Evolutionary conservation across 2,113 vertebrate species (phyloP).

Genomic region (Pungitius pungitius): DNA sequence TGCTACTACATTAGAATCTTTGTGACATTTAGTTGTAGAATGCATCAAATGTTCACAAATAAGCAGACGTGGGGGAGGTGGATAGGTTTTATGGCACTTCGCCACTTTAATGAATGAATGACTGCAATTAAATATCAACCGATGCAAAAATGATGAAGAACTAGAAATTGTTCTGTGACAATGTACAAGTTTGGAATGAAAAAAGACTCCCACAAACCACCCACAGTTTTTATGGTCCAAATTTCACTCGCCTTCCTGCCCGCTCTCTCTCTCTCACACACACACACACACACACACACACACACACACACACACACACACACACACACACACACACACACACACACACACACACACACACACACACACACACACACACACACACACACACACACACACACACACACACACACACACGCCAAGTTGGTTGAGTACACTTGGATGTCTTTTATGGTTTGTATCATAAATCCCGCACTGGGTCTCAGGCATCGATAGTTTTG

Average conservation of each 20-base stretch:
- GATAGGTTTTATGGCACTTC: conserved; percentile 32
- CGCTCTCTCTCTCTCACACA: conserved; percentile 18
- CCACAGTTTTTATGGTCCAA: conserved; percentile 30
- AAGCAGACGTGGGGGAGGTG: conserved; percentile 15
- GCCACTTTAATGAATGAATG: conserved; percentile 63
- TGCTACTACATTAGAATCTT: conserved; percentile 44
- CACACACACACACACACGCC: conserved; percentile 10
- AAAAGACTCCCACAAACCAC: conserved; percentile 27
- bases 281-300: not conserved
- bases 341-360: not conserved
- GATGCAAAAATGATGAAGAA: conserved; percentile 52
- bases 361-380: not conserved
- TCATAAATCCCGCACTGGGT: conserved; percentile 37
- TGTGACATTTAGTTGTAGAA: conserved; percentile 38
- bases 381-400: not conserved
- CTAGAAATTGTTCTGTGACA: conserved; percentile 30
- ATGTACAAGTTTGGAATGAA: conserved; percentile 23
- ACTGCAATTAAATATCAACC: conserved; percentile 59
- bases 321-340: not conserved
- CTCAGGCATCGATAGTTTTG: conserved; percentile 27
- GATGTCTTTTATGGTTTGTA: conserved; percentile 31
- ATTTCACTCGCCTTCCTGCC: conserved; percentile 37
- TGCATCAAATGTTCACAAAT: conserved; percentile 28
- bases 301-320: not conserved
- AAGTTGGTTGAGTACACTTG: conserved; percentile 32